phyloP scores from a whole-genome alignment of 2,113 vertebrate genomes.

The Candoia aspera region DNA sequence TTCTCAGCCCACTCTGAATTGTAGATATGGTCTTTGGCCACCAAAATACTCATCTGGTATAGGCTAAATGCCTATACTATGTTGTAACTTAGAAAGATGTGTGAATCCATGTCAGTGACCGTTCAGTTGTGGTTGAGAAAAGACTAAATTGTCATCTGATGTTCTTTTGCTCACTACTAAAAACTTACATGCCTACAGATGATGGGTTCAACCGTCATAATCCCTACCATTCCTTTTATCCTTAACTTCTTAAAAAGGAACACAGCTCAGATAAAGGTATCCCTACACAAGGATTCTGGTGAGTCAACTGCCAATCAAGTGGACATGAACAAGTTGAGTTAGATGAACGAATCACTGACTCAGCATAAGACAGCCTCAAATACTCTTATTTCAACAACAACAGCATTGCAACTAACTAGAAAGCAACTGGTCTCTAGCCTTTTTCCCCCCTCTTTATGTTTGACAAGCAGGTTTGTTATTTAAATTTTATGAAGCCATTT shows the following conservation, averaged over 20 bases:
- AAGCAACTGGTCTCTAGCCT: slow-evolving; percentile 14
- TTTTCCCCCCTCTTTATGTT: slow-evolving; percentile 12
- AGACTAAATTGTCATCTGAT: background rate
- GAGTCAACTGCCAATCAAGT: background rate
- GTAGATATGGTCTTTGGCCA: background rate
- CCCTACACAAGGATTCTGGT: background rate
- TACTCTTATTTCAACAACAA: background rate
- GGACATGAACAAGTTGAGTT: background rate
- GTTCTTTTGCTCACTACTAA: background rate
- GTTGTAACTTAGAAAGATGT: background rate
- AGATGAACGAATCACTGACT: background rate
- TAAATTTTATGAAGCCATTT: slow-evolving; percentile 28
- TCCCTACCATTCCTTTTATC: background rate
- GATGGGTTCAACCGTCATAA: background rate
- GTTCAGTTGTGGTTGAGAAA: background rate
- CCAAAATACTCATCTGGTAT: too few relatives aligned
- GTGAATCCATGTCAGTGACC: background rate
- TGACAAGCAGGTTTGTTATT: slow-evolving; percentile 42
- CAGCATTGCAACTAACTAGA: background rate
- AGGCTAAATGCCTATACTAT: background rate
- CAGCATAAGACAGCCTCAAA: background rate
- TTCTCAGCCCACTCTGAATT: background rate
- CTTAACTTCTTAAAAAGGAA: background rate
- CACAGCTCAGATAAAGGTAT: background rate
- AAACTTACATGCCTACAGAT: background rate